Base-by-base conservation (phyloP, 2,797 vertebrate genomes). In the Setipinna tenuifilis region DNA sequence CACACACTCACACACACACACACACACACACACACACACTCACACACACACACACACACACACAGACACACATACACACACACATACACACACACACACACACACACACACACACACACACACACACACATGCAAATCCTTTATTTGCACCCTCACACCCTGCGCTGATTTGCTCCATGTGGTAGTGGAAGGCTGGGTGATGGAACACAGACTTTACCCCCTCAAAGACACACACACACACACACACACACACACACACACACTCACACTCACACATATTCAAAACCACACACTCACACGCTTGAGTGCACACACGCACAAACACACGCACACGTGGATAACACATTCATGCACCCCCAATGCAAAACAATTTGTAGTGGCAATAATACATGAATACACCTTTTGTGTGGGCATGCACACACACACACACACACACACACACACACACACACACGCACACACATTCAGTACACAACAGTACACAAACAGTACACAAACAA, bases 101-200 rank as follows among this genome's bases (percentile, higher is more conserved):
- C 11, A 21, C n/a, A 78, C 48, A 17, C 41, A 25, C 61, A 65
- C 31, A 46, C 31, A 68, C 35, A 50, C 46, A 17, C 83, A 25
- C 57, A 82, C 50, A 16, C 58, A n/a, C 17, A 21, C 19, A n/a
- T 58, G 57, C 21, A 44, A 83, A 23, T 68, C 65, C 28, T 11
- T 48, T 25, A 23, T 12, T 48, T 68, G n/a, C 44, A 46, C 61
- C 12, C 83, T 65, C 21, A n/a, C 41, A 17, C 28, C 48, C 78
- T 85, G 84, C 83, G 89, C 91, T 92, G 86, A 85, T 68, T 89
- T 89, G 89, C 91, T 91, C 90, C 57, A 44, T 61, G 58, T 83
- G 82, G 82, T 31, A 11, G 23, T 54, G n/a, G 46, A 23, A 25
- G 21, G 14, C 11, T 9, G 81, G 50, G 46, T 82, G 81, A 50